Conservation (phyloP, 2,888 invertebrate species). For the Lochmaea crataegi region DNA sequence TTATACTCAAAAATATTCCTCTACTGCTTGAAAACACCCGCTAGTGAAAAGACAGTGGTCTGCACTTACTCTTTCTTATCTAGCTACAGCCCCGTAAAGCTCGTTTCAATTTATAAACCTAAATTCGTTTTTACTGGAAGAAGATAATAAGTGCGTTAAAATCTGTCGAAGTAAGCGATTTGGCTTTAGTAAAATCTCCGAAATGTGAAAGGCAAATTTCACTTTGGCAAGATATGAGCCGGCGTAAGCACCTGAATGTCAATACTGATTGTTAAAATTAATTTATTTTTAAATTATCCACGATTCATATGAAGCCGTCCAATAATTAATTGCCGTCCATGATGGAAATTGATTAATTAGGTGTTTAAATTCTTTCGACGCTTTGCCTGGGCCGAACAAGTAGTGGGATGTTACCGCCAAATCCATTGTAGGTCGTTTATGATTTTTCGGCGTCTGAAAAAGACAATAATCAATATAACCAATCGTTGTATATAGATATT, state of each 20-base stretch:
- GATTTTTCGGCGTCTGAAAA: slow-evolving; percentile 62
- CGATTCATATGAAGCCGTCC: slow-evolving; percentile 78
- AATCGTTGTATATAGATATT: no score
- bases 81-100: no score
- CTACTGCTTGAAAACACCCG: no score
- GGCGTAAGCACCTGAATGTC: background rate
- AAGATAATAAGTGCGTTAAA: background rate
- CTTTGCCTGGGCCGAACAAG: slow-evolving; percentile 69
- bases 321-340: slow-evolving; percentile 75
- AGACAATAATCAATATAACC: background rate
- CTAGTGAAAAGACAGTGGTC: no score
- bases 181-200: background rate
- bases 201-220: background rate
- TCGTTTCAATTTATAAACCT: background rate
- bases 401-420: slow-evolving; percentile 73
- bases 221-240: background rate
- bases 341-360: slow-evolving; percentile 72
- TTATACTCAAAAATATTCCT: no score
- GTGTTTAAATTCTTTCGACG: slow-evolving; percentile 66
- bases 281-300: slow-evolving; percentile 61
- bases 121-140: background rate
- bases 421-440: slow-evolving; percentile 66
- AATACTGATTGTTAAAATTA: background rate
- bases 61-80: no score
- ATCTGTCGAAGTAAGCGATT: background rate